These are phyloP conservation scores for Alitta virens DNA, from an alignment of 2,888 invertebrate species.

Conservation along the genomic window DNA sequence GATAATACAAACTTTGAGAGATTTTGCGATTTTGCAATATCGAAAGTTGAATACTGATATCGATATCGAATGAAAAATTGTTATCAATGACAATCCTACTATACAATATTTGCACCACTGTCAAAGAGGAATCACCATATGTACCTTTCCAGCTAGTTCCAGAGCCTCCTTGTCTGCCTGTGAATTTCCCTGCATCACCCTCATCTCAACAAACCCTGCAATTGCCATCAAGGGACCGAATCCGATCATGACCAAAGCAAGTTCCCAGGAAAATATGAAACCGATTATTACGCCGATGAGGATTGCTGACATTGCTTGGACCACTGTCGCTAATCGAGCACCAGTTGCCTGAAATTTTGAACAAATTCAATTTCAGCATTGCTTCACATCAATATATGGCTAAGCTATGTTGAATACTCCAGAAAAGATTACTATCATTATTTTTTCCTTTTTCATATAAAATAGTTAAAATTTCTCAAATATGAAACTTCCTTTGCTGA, in stretches of 20 bases:
- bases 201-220: conserved; percentile 42
- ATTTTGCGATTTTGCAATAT: too few relatives aligned
- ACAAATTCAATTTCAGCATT: too few relatives aligned
- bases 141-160: conserved; percentile 62
- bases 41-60: too few relatives aligned
- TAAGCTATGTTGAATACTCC: too few relatives aligned
- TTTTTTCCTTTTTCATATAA: too few relatives aligned
- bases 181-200: conserved; percentile 40
- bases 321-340: conserved; percentile 51
- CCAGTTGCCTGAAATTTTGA: conserved; percentile 53
- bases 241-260: conserved; percentile 56
- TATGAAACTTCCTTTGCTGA: too few relatives aligned
- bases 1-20: too few relatives aligned
- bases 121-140: background rate
- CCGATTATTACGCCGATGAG: conserved; percentile 55
- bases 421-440: background rate
- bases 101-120: background rate
- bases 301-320: conserved; percentile 52
- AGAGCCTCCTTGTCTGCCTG: conserved; percentile 58
- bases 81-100: too few relatives aligned
- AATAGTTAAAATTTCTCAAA: too few relatives aligned
- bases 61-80: too few relatives aligned
- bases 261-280: conserved; percentile 58
- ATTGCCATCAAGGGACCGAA: conserved; percentile 56
- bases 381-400: too few relatives aligned